Evolutionary conservation across 2,888 invertebrate species (phyloP), one percentile per base, ranked within the genome.

Genomic region (Geotrupes spiniger): DNA sequence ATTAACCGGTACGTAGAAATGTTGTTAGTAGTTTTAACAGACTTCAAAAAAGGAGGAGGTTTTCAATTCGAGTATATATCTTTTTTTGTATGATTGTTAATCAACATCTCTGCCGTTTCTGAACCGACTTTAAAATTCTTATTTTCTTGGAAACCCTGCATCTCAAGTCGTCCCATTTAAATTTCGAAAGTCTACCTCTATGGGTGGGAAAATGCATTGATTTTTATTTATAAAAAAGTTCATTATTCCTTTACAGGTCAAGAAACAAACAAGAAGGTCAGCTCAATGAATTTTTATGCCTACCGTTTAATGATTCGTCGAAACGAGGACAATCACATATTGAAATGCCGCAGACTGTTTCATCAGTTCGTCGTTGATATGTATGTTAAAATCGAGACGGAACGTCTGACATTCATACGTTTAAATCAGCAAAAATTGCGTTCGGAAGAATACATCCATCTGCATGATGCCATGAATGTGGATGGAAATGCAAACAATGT

Each of bases 361-460:
- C 60, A 67, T 36, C 70, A 71, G 49, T 71, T 53, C 51, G 45
- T 58, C n/a, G 70, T 71, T 25, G 66, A 72, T 51, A 68, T 67
- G 68, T 72, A 69, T 50, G 68, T 54, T 0, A 71, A 71, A 62
- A 63, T 71, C 8, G 69, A 71, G 52, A 63, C 56, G 4, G 69
- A 70, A 60, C 62, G 67, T 27, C 46, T 71, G 17, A 29, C 36
- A 39, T 71, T 49, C 53, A 55, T 71, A 10, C 44, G 63, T 31
- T 58, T 53, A 10, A 69, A 69, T 46, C 63, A 69, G 54, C 16
- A 36, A n/a, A 60, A 68, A 51, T 49, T 68, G 21, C 61, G 67
- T 37, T 70, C 5, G 10, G 33, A 33, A 11, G 33, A 33, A 21
- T 70, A 63, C 51, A 65, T 68, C 44, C 65, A 74, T 56, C 45